These are phyloP conservation scores for Aporophyla nigra DNA, from an alignment of 2,888 invertebrate species.

Conservation along the genomic window DNA sequence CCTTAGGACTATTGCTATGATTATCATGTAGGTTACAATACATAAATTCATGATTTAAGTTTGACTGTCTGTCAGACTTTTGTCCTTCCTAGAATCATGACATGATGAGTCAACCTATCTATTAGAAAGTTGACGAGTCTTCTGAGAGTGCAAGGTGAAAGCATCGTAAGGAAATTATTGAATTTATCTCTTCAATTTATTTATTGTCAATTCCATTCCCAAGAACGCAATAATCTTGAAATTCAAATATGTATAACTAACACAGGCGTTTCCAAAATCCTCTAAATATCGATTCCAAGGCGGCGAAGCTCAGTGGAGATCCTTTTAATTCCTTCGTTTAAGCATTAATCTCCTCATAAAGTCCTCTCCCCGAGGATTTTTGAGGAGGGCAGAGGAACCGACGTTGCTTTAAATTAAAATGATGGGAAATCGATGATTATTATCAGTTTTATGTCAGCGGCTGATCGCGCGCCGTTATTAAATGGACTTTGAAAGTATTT, in stretches of 20 bases:
- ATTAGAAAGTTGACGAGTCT: no score
- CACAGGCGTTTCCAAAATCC: conserved; percentile 56
- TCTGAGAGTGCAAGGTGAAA: background rate
- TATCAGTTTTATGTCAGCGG: conserved; percentile 72
- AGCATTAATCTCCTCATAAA: conserved; percentile 80
- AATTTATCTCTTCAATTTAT: conserved; percentile 6
- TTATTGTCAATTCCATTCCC: conserved; percentile 8
- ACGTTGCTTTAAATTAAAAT: conserved; percentile 72
- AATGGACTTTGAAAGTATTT: conserved; percentile 67
- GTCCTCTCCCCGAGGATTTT: conserved; percentile 71
- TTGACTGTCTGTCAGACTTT: no score
- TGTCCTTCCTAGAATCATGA: no score
- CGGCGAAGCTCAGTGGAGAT: conserved; percentile 66
- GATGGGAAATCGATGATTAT: conserved; percentile 78
- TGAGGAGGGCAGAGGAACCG: conserved; percentile 66
- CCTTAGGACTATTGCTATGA: no score
- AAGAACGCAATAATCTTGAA: conserved; percentile 42
- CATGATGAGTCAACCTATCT: no score
- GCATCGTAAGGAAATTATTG: background rate
- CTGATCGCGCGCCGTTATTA: conserved; percentile 66
- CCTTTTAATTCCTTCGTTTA: conserved; percentile 79
- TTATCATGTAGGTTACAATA: no score
- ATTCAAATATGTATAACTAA: conserved; percentile 56
- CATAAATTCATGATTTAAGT: no score
- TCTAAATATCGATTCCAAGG: conserved; percentile 62